Base-by-base conservation (phyloP, 1,140 invertebrate genomes). In the Anoplophora glabripennis region DNA sequence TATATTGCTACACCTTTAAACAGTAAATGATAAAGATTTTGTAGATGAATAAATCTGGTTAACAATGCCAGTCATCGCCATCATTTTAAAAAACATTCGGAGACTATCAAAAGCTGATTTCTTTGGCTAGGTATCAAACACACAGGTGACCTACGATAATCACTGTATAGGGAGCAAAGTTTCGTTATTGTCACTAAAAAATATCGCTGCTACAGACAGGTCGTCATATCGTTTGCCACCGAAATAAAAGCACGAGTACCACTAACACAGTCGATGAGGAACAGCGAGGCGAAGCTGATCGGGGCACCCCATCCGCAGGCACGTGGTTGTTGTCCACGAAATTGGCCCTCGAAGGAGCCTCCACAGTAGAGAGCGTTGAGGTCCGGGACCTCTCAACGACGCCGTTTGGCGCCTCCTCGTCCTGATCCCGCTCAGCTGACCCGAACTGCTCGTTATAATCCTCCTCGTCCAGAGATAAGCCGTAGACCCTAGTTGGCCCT, bases 401-500 rank as follows among this genome's bases (percentile, higher is more conserved):
- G 40, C 60, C 72, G 55, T 68, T 72, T 8, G 65, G 65, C 36
- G 71, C 52, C 42, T 72, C 68, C 56, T 70, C 65, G 12, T 74
- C 70, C 38, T 71, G 65, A 42, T 73, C 74, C n/a, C 59, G 63
- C 66, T 77, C 76, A 0, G 75, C 76, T 0, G 75, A 78, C 15
- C 75, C 75, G 42, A 72, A 63, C 60, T 75, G 73, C 18, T 75
- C 71, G 45, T 72, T 72, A 48, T 74, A 73, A 58, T 74, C 74
- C 18, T 74, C 71, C 36, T 77, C 74, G 59, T 72, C 66, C 17
- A 62, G 38, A 4, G 69, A 59, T 59, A 67, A 41, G 40, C 49
- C 28, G 35, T 61, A 62, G 4, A 48, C 73, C 64, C 75, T 71
- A 57, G 78, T 81, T 53, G 80, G 79, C 46, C 79, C 80, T 36